These are phyloP conservation scores for Odontomachus brunneus DNA, from an alignment of 1,140 invertebrate genomes.

Conservation along the genomic window DNA sequence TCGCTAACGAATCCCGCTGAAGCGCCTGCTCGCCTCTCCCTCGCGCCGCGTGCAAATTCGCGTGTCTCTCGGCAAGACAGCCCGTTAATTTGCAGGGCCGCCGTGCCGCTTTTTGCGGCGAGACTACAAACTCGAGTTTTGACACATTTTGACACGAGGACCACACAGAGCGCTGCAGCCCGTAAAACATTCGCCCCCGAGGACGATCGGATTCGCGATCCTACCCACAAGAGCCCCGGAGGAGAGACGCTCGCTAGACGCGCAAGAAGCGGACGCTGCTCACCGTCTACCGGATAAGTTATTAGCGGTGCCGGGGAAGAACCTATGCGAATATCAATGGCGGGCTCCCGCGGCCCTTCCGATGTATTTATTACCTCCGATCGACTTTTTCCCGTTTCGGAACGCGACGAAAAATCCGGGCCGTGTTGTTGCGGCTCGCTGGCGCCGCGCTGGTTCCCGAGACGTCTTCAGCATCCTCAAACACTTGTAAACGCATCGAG, in stretches of 20 bases:
- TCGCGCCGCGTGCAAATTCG: neutral
- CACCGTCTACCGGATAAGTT: constrained; percentile 79
- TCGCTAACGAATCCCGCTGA: neutral
- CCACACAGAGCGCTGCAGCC: constrained; percentile 81
- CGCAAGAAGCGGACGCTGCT: constrained; percentile 72
- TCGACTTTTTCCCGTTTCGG: constrained; percentile 56
- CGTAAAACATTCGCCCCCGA: constrained; percentile 78
- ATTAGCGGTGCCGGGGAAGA: constrained; percentile 79
- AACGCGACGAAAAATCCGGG: constrained; percentile 41
- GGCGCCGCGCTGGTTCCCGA: neutral
- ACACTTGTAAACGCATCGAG: no score
- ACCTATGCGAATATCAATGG: constrained; percentile 72
- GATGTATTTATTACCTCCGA: constrained; percentile 80
- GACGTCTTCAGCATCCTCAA: constrained; percentile 4
- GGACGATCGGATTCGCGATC: constrained; percentile 27
- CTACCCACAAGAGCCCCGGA: constrained; percentile 22
- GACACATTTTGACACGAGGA: constrained; percentile 85
- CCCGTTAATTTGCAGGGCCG: constrained; percentile 80
- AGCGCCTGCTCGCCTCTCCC: constrained; percentile 14
- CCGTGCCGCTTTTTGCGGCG: constrained; percentile 79
- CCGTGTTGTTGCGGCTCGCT: constrained; percentile 54
- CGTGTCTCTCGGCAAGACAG: constrained; percentile 37
- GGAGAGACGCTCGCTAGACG: constrained; percentile 71
- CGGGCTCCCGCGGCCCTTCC: constrained; percentile 44
- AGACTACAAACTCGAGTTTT: constrained; percentile 81